Evolutionary conservation across 2,797 vertebrate species (phyloP).

Genomic region (Hylomyscus alleni): DNA sequence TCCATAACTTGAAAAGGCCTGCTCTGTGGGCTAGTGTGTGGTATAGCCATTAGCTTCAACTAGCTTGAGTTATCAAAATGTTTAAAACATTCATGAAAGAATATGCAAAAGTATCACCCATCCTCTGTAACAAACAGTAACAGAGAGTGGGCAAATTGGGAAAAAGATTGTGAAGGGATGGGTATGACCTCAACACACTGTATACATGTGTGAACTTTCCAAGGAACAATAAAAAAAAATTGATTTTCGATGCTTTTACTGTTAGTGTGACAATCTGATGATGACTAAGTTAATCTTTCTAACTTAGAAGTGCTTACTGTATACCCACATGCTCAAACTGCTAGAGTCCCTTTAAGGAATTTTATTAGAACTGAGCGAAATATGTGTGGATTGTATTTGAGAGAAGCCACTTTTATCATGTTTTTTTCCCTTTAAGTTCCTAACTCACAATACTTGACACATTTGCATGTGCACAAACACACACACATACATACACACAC

Average conservation of each 20-base stretch:
- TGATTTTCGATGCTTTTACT: constrained; percentile 33
- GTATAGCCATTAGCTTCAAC: neutral
- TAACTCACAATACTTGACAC: neutral
- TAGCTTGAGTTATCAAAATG: neutral
- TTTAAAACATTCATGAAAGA: neutral
- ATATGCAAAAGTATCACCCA: neutral
- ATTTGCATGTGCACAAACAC: neutral
- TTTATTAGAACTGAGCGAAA: constrained; percentile 13
- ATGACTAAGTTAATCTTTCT: neutral
- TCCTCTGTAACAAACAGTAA: neutral
- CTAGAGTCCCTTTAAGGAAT: neutral
- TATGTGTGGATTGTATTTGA: neutral
- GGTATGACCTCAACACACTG: neutral
- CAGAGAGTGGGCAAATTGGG: neutral
- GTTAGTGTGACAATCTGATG: neutral
- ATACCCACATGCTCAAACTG: neutral
- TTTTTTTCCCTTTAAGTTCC: neutral
- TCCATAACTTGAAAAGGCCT: neutral
- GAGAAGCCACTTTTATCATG: neutral
- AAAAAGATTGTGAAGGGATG: neutral
- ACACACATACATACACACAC: no score
- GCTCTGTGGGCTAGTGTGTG: neutral
- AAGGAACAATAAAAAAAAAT: neutral
- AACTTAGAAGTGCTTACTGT: constrained; percentile 6
- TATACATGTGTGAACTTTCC: neutral